Base-by-base conservation (phyloP, 2,888 invertebrate species). In the Trypoxylon attenuatum region DNA sequence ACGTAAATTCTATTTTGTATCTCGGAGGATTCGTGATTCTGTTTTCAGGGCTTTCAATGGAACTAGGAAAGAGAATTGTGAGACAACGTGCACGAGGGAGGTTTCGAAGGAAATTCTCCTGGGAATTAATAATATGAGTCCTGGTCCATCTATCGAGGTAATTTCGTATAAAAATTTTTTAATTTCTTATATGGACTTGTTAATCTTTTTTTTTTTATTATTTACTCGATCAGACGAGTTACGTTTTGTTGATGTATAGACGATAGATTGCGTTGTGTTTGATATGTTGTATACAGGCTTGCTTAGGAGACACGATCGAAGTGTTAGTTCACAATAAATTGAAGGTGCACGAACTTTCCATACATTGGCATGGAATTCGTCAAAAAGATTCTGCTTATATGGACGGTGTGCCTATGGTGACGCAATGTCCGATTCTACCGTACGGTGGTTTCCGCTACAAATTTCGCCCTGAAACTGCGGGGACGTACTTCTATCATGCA, bases 281-380 rank as follows among this genome's bases (percentile, higher is more conserved):
- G 10, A 3, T 16, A 18, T 23, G 5, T 6, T 5, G 23, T 16
- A n/a, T 5, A 19, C 43, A 82, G 80, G 42, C 81, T 18, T 82
- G 82, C 42, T 68, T 79, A 2, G 82, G 80, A 2, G 82, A 82
- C 41, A 77, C 71, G 5, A 45, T 82, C 23, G 81, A 80, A 38
- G 71, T 82, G 2, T 33, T 76, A 25, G 50, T 82, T 4, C 64
- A 79, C 27, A 82, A 82, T 46, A 69, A 62, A 63, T 61, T 82
- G 29, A 72, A 70, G 18, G 68, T 74, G 4, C 60, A 72, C 6
- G 82, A 82, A 43, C 45, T 82, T 27, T 71, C 87, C 29, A 83
- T 90, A 15, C 90, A 90, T 77, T 90, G 89, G 88, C 89, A 90
- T 73, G 90, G 90, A 6, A 52, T 87, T 8, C 81, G 80, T 41